These are phyloP conservation scores for Drosophila chauvacae DNA, from an alignment of 1,140 invertebrate genomes.

Conservation along the genomic window DNA sequence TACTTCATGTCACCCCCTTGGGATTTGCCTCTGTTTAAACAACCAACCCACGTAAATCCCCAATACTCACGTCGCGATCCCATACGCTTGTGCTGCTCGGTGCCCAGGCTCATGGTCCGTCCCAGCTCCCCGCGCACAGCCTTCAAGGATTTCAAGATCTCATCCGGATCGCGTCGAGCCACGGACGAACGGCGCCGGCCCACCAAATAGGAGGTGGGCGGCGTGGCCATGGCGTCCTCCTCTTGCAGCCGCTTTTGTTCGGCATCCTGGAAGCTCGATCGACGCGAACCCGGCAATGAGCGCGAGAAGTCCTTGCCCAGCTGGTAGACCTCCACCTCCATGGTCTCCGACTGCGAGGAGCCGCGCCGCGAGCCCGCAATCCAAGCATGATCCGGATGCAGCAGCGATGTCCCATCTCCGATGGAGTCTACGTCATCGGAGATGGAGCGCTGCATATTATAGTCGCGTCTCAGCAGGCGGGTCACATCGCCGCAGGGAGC, in stretches of 20 bases:
- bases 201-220: conserved; percentile 87
- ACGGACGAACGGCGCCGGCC: conserved; percentile 91
- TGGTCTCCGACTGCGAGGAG: conserved; percentile 92
- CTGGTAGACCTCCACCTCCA: conserved; percentile 94
- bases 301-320: conserved; percentile 93
- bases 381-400: conserved; percentile 94
- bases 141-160: conserved; percentile 91
- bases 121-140: conserved; percentile 92
- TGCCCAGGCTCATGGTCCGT: conserved; percentile 90
- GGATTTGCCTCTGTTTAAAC: too few relatives aligned
- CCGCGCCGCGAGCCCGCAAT: conserved; percentile 90
- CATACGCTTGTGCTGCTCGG: conserved; percentile 85
- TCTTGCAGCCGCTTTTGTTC: conserved; percentile 84
- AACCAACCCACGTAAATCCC: neutral
- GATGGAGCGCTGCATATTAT: conserved; percentile 88
- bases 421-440: conserved; percentile 91
- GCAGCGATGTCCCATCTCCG: conserved; percentile 88
- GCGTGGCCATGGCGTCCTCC: conserved; percentile 85
- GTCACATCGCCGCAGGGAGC: conserved; percentile 85
- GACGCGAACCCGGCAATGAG: conserved; percentile 92
- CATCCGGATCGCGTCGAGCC: conserved; percentile 91
- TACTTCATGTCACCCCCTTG: conserved; percentile 1
- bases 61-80: conserved; percentile 88
- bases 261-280: conserved; percentile 92
- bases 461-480: conserved; percentile 88